Evolutionary conservation across 2,888 invertebrate species (phyloP).

Genomic region (Drosophila greeni): DNA sequence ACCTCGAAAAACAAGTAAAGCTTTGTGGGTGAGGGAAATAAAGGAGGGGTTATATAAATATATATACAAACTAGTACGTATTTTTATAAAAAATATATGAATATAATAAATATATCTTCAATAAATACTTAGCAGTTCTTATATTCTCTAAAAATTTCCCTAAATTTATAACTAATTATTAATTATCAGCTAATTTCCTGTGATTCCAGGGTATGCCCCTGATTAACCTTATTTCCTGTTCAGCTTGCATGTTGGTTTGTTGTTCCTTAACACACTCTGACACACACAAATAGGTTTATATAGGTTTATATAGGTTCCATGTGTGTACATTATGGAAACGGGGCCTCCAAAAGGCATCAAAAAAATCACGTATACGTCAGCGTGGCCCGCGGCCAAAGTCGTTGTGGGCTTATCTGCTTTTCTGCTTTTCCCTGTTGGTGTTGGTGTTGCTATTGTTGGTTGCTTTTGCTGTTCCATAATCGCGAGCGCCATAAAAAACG

Average conservation of each 20-base stretch:
- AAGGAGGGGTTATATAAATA: background rate
- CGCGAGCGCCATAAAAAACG: constrained; percentile 70
- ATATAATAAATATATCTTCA: background rate
- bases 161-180: background rate
- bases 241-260: constrained; percentile 17
- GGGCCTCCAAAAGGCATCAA: constrained; percentile 47
- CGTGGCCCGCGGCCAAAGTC: constrained; percentile 31
- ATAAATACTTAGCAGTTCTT: background rate
- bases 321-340: constrained; percentile 37
- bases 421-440: constrained; percentile 11
- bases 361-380: constrained; percentile 67
- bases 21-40: background rate
- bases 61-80: too few species aligned
- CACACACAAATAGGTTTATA: constrained; percentile 19
- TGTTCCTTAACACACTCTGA: constrained; percentile 2
- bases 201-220: constrained; percentile 14
- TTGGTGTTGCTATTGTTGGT: constrained; percentile 39
- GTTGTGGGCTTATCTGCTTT: constrained; percentile 63
- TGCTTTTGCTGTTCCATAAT: constrained; percentile 62
- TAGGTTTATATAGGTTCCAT: too few species aligned
- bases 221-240: constrained; percentile 1
- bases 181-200: background rate
- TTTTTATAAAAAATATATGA: too few species aligned
- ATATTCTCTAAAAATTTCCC: background rate
- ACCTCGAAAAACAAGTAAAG: background rate